Evolutionary conservation across 2,888 invertebrate species (phyloP).

Genomic region (Heterodera filipjevi): DNA sequence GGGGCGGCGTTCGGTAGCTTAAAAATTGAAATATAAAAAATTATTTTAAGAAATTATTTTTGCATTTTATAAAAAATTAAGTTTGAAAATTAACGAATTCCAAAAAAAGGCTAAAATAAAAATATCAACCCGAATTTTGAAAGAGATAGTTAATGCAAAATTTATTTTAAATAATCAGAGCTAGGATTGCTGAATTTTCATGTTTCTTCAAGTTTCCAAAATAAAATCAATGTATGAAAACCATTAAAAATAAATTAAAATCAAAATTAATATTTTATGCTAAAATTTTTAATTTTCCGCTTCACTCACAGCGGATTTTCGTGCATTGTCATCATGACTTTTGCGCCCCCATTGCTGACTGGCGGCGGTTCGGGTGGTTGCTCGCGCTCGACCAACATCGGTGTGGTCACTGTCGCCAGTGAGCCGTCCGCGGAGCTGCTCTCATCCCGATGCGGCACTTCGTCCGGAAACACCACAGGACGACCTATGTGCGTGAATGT

Average conservation of each 20-base stretch:
- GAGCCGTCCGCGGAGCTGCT: constrained; percentile 38
- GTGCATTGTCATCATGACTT: constrained; percentile 50
- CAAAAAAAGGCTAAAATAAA: too few species aligned
- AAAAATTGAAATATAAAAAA: too few species aligned
- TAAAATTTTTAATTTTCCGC: background rate
- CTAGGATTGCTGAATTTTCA: too few species aligned
- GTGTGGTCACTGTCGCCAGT: constrained; percentile 74
- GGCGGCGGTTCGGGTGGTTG: constrained; percentile 84
- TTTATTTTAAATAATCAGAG: too few species aligned
- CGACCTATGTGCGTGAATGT: constrained; percentile 67
- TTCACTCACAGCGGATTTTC: constrained; percentile 71
- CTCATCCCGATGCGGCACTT: constrained; percentile 79
- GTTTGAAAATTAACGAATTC: too few species aligned
- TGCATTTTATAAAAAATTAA: too few species aligned
- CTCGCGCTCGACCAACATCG: constrained; percentile 90
- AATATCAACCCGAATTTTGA: too few species aligned
- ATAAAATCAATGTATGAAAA: too few species aligned
- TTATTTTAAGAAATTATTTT: too few species aligned
- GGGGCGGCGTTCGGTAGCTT: constrained; percentile 83
- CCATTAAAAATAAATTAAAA: constrained; percentile 19
- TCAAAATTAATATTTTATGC: background rate
- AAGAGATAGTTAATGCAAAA: too few species aligned
- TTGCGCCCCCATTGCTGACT: background rate
- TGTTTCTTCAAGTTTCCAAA: too few species aligned
- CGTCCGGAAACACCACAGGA: constrained; percentile 91